A percentile compares a stretch with the other conserved stretches of the same genome.
phyloP scores from a whole-genome alignment of 2,113 vertebrate genomes.

The Hemibagrus wyckioides region DNA sequence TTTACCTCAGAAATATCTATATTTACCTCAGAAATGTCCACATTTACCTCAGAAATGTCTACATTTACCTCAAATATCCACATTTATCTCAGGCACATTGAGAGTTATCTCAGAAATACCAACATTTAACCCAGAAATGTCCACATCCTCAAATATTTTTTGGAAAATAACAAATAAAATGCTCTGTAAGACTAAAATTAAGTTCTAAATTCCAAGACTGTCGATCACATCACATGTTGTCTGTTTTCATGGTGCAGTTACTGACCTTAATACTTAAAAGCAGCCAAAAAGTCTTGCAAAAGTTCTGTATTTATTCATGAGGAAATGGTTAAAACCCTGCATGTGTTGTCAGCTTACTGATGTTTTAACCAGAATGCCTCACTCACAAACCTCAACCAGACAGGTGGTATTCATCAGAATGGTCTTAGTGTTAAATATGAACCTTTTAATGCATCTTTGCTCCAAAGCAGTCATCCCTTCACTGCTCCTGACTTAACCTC shows the following conservation, averaged over 20 bases:
- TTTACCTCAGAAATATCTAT: not conserved
- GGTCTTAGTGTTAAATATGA: conserved; percentile 4
- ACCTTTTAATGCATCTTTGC: not conserved
- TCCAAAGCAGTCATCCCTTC: not conserved
- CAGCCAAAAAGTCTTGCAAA: not conserved
- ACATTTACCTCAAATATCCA: not conserved
- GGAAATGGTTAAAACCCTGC: not conserved
- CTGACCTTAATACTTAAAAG: not conserved
- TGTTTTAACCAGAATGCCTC: not conserved
- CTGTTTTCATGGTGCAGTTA: not conserved
- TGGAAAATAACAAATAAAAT: not conserved
- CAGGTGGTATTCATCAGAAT: conserved; percentile 11
- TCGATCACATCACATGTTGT: not conserved
- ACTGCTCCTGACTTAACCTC: conserved; percentile 9
- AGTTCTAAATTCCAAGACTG: not conserved
- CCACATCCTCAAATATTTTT: not conserved
- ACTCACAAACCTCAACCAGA: not conserved
- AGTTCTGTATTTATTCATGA: not conserved
- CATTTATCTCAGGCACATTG: not conserved
- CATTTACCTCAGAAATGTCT: not conserved
- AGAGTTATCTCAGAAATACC: not conserved
- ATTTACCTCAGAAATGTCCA: not conserved
- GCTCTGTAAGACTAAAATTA: not conserved
- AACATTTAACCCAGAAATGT: not conserved
- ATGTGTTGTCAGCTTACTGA: not conserved